Evolutionary conservation across 1,140 invertebrate genomes (phyloP).

Genomic region (Meloidogyne exigua): DNA sequence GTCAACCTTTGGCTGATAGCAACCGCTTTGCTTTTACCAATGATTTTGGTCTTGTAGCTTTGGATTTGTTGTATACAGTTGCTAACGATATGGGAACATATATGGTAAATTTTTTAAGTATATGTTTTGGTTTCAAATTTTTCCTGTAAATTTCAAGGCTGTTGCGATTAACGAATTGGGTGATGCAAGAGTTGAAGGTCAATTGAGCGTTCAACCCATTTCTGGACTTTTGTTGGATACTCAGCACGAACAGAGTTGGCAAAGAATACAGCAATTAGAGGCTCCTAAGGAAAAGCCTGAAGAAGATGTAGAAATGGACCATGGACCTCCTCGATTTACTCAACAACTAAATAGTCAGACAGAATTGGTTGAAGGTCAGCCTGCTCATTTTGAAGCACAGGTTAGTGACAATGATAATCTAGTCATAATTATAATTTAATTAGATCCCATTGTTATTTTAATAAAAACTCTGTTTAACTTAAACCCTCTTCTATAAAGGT

Average conservation of each 20-base stretch:
- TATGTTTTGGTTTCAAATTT: too few species aligned
- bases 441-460: too few species aligned
- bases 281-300: slow-evolving; percentile 75
- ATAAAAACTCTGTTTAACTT: too few species aligned
- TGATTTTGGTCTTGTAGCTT: slow-evolving; percentile 58
- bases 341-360: slow-evolving; percentile 64
- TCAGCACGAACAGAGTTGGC: slow-evolving; percentile 75
- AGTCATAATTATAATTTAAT: too few species aligned
- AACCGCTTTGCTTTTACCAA: slow-evolving; percentile 54
- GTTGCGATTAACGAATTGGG: slow-evolving; percentile 54
- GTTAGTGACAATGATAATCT: too few species aligned
- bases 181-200: slow-evolving; percentile 44
- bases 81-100: slow-evolving; percentile 67
- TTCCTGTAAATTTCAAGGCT: neutral
- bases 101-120: slow-evolving; percentile 29
- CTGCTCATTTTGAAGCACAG: slow-evolving; percentile 78
- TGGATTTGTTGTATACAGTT: slow-evolving; percentile 66
- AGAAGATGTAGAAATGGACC: slow-evolving; percentile 68
- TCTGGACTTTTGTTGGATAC: slow-evolving; percentile 80
- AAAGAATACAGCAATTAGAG: slow-evolving; percentile 84
- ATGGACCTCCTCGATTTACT: slow-evolving; percentile 57
- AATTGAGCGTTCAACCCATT: slow-evolving; percentile 66
- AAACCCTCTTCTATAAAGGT: too few species aligned
- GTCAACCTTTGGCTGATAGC: slow-evolving; percentile 54
- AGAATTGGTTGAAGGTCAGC: slow-evolving; percentile 80